Evolutionary conservation across 2,888 invertebrate species (phyloP), one percentile per base, ranked within the genome.

Genomic region (Stictocephala bisonia): DNA sequence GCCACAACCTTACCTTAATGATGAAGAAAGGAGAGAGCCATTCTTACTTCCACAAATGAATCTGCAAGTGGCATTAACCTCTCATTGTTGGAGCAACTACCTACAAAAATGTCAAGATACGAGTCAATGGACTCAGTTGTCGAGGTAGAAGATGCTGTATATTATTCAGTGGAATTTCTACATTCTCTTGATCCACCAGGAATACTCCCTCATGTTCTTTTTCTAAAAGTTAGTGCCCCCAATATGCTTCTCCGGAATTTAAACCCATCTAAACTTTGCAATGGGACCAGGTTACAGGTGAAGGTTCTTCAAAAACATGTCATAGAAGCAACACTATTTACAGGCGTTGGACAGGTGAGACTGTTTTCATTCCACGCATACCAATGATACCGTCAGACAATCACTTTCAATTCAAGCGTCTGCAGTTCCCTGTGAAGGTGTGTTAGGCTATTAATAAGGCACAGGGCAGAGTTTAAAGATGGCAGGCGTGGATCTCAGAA

Each of bases 221-320:
- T 24, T 18, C 40, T 77, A 3, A 77, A 76, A 24, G 56, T 80
- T 11, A 77, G 78, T 7, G 66, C 75, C 7, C 77, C 74, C 51
- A 50, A 79, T n/a, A 79, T 80, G 60, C 44, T 78, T 24, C 41
- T 80, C 0, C 20, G 79, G 66, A 80, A 80, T 69, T 31, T 80
- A 13, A 76, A 77, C 4, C 73, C 79, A 15, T 77, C 77, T n/a
- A 73, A 75, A 44, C 20, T 80, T n/a, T 79, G 78, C 41, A 79
- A 79, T 72, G 79, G n/a, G n/a, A n/a, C n/a, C n/a, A n/a, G n/a
- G n/a, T n/a, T n/a, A n/a, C n/a, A n/a, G n/a, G 80, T 78, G 9
- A 77, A 71, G 53, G 44, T 50, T 13, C 41, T 79, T 11, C 58
- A 68, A 20, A 27, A 51, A 31, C 73, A n/a, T n/a, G n/a, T n/a